Evolutionary conservation across 2,113 vertebrate species (phyloP), one percentile per base, ranked within the genome.

Genomic region (Galbula dea): DNA sequence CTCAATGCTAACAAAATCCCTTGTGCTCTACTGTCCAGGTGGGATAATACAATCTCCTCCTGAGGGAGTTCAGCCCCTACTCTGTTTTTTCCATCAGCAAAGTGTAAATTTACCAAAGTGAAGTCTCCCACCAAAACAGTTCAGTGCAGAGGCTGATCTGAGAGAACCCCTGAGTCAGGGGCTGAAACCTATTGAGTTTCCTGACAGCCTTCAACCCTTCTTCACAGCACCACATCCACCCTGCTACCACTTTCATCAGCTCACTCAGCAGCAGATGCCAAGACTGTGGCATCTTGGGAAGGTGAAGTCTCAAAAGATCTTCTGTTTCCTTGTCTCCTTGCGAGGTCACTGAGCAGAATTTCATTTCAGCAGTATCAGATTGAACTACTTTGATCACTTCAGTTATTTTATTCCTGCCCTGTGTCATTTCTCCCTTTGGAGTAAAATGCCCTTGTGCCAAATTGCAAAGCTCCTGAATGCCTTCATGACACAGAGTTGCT

Each of bases 361-460:
- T 82, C 61, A 81, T 84, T 89, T 75, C 87, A 69, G 32, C 36
- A 26, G 89, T 89, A 91, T 89, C 84, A 87, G 72, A 85, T 57
- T 73, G 89, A 85, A 65, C 66, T 75, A 37, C 62, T 89, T 66
- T 54, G 89, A 87, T 89, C 58, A 16, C 61, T 84, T 79, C 57
- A 45, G 91, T 87, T 92, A 85, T 84, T 89, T 90, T 68, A 78
- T 76, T 91, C 62, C 54, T 89, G 78, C 48, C 45, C 69, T 65
- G 54, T 76, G 62, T 68, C 57, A 34, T 87, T 84, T 86, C 52
- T 49, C 78, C 49, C 69, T 39, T 20, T 81, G 87, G 94, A 94
- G 10, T 22, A 36, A 85, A 94, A 92, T 6, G 66, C 11, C n/a
- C 87, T 89, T 92, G 71, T 82, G 82, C 74, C 66, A 72, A 76